Percentiles rank a stretch among this genome's conserved stretches.
These are phyloP conservation scores for Atta cephalotes DNA, from an alignment of 1,140 invertebrate species.

Conservation along the genomic window DNA sequence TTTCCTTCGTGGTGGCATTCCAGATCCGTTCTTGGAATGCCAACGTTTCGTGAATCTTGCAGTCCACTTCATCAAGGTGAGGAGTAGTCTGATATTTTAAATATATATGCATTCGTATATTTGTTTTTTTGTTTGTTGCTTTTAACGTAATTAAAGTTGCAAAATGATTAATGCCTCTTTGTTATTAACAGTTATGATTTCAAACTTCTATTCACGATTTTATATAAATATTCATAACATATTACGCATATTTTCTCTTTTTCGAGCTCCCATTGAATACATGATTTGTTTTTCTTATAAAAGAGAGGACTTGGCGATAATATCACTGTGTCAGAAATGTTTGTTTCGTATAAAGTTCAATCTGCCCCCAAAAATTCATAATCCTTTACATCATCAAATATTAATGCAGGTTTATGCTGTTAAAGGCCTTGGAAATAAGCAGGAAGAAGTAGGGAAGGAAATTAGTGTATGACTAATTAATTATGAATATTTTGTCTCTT, in stretches of 20 bases:
- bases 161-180: not conserved
- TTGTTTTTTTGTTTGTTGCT: not conserved
- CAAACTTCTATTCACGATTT: not conserved
- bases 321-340: constrained; percentile 40
- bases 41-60: no score
- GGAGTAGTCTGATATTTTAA: not conserved
- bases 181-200: constrained; percentile 40
- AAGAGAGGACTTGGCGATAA: constrained; percentile 46
- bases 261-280: constrained; percentile 45
- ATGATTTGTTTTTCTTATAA: constrained; percentile 44
- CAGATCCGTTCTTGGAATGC: no score
- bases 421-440: not conserved
- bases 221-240: constrained; percentile 44
- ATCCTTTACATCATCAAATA: constrained; percentile 40
- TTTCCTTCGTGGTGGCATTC: no score
- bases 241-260: constrained; percentile 65
- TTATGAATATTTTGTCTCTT: constrained; percentile 44
- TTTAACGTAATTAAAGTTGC: not conserved
- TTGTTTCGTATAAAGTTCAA: constrained; percentile 25
- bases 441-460: constrained; percentile 20
- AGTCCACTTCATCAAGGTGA: no score
- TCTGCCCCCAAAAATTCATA: constrained; percentile 35
- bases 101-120: not conserved
- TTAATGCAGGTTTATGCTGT: constrained; percentile 4
- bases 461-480: constrained; percentile 54